Evolutionary conservation across 2,888 invertebrate genomes (phyloP).

Genomic region (Capitulum mitella): DNA sequence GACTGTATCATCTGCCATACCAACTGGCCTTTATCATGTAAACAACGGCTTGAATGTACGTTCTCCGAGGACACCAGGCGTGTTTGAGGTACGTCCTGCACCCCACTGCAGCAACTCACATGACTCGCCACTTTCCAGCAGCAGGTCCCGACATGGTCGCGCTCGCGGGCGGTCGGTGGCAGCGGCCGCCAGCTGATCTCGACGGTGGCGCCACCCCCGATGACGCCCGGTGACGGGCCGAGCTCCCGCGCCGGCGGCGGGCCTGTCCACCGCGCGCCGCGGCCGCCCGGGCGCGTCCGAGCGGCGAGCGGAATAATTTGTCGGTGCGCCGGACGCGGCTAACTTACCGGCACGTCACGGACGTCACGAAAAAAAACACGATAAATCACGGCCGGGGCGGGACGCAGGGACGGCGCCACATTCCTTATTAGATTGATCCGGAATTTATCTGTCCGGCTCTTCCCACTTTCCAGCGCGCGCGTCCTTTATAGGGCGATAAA

Average conservation of each 20-base stretch:
- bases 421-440: slow-evolving; percentile 26
- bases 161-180: not conserved
- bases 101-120: no score
- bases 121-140: no score
- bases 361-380: slow-evolving; percentile 17
- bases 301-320: not conserved
- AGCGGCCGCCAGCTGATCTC: not conserved
- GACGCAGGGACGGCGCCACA: not conserved
- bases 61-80: no score
- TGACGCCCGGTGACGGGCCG: not conserved
- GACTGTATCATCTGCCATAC: no score
- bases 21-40: no score
- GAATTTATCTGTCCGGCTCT: slow-evolving; percentile 18
- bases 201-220: not conserved
- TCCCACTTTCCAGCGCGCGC: slow-evolving; percentile 1
- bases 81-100: no score
- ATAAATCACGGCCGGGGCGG: not conserved
- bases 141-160: no score
- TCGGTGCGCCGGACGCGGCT: not conserved
- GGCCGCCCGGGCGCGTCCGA: no score
- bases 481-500: slow-evolving; percentile 20
- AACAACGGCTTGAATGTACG: no score
- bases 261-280: no score
- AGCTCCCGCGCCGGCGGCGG: no score
- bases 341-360: not conserved